These are phyloP conservation scores for Spodoptera frugiperda DNA, from an alignment of 1,140 invertebrate species.

Conservation along the genomic window DNA sequence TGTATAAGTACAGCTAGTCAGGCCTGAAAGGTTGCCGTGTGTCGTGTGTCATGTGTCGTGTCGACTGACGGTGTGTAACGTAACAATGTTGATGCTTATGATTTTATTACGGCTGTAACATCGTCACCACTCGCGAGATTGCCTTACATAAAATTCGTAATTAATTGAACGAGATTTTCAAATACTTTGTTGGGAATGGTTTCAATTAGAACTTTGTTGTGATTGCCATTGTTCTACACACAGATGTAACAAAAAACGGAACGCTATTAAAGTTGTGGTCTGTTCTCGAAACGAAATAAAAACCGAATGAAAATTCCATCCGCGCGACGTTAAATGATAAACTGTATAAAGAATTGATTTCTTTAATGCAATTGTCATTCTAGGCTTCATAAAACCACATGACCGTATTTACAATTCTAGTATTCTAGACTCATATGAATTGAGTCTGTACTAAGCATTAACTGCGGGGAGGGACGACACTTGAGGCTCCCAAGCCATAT, in stretches of 20 bases:
- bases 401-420: slow-evolving; percentile 22
- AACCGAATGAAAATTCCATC: not conserved
- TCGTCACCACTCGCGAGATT: not conserved
- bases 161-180: slow-evolving; percentile 8
- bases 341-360: slow-evolving; percentile 6
- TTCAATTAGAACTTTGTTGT: slow-evolving; percentile 6
- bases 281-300: not conserved
- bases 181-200: not conserved
- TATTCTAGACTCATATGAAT: slow-evolving; percentile 23
- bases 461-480: slow-evolving; percentile 25
- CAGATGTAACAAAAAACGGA: not conserved
- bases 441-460: slow-evolving; percentile 30
- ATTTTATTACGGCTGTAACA: slow-evolving; percentile 17
- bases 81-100: slow-evolving; percentile 24
- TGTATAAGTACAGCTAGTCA: not conserved
- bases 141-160: not conserved
- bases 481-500: slow-evolving; percentile 26
- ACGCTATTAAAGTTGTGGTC: not conserved
- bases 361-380: slow-evolving; percentile 25
- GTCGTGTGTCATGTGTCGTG: not conserved
- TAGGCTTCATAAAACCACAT: slow-evolving; percentile 27
- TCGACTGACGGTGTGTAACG: not conserved
- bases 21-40: slow-evolving; percentile 16
- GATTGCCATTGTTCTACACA: too few species aligned
- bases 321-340: not conserved